phyloP scores from a whole-genome alignment of 2,113 vertebrate genomes.

The Polyodon spathula region DNA sequence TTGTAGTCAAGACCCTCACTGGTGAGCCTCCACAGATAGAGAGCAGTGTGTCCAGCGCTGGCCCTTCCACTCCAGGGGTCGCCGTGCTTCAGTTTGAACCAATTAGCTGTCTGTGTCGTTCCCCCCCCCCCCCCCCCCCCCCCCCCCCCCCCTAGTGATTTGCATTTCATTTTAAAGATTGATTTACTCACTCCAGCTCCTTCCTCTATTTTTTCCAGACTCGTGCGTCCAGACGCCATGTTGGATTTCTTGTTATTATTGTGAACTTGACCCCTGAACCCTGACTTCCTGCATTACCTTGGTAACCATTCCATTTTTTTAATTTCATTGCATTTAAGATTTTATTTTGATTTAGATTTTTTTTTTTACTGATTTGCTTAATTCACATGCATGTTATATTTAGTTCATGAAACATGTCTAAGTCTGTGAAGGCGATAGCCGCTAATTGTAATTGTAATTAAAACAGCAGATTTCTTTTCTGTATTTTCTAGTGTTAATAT shows the following conservation, averaged over 20 bases:
- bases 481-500: background rate
- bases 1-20: too few relatives aligned
- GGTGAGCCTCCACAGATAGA: too few relatives aligned
- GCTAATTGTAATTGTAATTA: conserved; percentile 22
- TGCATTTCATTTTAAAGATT: conserved; percentile 40
- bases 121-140: too few relatives aligned
- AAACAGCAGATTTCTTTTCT: background rate
- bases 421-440: conserved; percentile 27
- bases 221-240: conserved; percentile 87
- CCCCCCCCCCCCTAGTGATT: too few relatives aligned
- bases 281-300: conserved; percentile 98
- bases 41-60: too few relatives aligned
- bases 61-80: too few relatives aligned
- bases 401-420: conserved; percentile 10
- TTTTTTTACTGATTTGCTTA: conserved; percentile 5
- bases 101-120: too few relatives aligned
- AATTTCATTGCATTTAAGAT: conserved; percentile 73
- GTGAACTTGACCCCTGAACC: conserved; percentile 96
- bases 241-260: conserved; percentile 98
- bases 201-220: conserved; percentile 96
- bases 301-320: conserved; percentile 99
- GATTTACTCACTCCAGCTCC: conserved; percentile 82
- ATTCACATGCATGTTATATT: conserved; percentile 34
- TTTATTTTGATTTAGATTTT: conserved; percentile 40
- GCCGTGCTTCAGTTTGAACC: too few relatives aligned